A percentile compares a stretch with the other conserved stretches of the same genome.
phyloP scores from a whole-genome alignment of 2,797 vertebrate genomes.

The Rhincodon typus region DNA sequence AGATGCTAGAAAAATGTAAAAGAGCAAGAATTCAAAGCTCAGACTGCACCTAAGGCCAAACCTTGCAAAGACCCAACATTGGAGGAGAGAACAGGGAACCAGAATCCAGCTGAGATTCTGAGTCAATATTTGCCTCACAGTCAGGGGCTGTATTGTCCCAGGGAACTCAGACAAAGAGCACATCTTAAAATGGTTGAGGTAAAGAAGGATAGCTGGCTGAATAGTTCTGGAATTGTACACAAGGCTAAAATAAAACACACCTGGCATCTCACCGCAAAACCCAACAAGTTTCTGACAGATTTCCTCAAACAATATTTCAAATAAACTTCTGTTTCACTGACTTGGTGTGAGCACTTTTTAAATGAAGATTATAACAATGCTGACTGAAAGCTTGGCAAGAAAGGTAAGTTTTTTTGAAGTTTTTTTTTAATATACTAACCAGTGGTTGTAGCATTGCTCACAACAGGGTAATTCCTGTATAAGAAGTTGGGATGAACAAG shows the following conservation, averaged over 20 bases:
- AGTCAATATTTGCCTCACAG: neutral
- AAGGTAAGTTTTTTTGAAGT: neutral
- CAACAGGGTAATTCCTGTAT: neutral
- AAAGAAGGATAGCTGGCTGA: neutral
- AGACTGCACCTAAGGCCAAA: neutral
- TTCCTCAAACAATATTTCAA: neutral
- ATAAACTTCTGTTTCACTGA: neutral
- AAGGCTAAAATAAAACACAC: neutral
- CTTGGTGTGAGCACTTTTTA: neutral
- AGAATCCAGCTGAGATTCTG: neutral
- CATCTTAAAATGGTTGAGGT: neutral
- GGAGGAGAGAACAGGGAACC: neutral
- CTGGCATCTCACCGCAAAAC: neutral
- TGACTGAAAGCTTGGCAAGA: too few relatives aligned
- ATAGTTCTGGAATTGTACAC: neutral
- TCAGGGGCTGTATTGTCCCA: neutral
- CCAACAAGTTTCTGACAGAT: neutral
- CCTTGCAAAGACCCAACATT: neutral
- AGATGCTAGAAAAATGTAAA: neutral
- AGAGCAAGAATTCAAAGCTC: neutral
- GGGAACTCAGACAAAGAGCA: neutral
- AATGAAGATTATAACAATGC: neutral
- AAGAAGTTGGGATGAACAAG: neutral
- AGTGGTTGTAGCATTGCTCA: neutral
- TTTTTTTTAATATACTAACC: too few relatives aligned